These are phyloP conservation scores for Acanthaster planci DNA, from an alignment of 35 echinoderm and acorn worm species.

Conservation along the genomic window DNA sequence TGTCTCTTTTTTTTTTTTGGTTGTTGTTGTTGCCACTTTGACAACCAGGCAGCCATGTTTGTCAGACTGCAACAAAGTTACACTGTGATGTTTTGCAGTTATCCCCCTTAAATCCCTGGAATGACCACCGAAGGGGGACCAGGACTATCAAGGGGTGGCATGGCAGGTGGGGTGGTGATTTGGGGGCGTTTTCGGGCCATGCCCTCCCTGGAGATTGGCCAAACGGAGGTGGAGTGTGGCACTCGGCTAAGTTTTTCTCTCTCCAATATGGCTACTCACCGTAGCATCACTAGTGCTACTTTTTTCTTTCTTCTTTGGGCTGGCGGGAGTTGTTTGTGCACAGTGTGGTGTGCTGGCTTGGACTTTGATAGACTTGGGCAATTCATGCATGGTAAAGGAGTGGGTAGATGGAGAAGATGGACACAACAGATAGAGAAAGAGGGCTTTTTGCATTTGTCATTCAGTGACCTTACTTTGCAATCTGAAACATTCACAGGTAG, in stretches of 20 bases:
- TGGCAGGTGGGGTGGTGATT: not conserved
- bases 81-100: not conserved
- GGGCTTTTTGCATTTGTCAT: no score
- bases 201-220: not conserved
- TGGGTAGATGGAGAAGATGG: no score
- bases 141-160: not conserved
- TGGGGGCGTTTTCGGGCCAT: not conserved
- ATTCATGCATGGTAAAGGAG: not conserved
- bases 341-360: not conserved
- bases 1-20: no score
- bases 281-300: not conserved
- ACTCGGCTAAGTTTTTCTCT: constrained; percentile 1
- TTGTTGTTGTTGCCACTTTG: constrained; percentile 7
- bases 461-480: no score
- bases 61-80: constrained; percentile 16
- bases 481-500: no score
- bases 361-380: constrained; percentile 19
- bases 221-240: not conserved
- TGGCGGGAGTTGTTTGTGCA: not conserved
- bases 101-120: not conserved
- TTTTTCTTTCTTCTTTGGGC: not conserved
- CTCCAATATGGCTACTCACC: constrained; percentile 14
- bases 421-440: no score
- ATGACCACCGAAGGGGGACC: not conserved
- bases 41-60: constrained; percentile 30